Evolutionary conservation across 2,113 vertebrate species (phyloP).

Genomic region (Perca fluviatilis): DNA sequence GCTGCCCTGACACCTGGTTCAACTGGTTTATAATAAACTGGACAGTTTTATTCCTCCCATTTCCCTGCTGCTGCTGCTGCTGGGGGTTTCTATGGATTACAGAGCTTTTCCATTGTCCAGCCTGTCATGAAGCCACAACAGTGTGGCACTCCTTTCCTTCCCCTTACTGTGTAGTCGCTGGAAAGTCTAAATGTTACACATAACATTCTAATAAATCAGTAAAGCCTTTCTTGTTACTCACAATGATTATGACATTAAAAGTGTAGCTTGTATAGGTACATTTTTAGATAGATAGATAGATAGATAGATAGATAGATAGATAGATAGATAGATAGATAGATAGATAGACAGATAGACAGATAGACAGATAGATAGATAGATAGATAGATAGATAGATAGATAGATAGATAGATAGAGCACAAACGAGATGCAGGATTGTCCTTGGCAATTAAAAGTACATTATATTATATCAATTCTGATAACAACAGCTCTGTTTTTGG

Average conservation of each 20-base stretch:
- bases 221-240: neutral
- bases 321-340: neutral
- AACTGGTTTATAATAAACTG: conserved; percentile 42
- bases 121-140: conserved; percentile 56
- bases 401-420: neutral
- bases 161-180: conserved; percentile 40
- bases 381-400: too few relatives aligned
- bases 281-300: conserved; percentile 1
- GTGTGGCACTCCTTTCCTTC: conserved; percentile 83
- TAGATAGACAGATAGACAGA: neutral
- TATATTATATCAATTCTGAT: too few relatives aligned
- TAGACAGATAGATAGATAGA: too few relatives aligned
- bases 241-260: neutral
- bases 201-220: neutral
- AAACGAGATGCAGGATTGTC: neutral
- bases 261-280: neutral
- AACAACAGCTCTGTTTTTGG: too few relatives aligned
- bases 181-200: conserved; percentile 36
- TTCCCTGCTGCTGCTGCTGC: conserved; percentile 59
- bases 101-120: conserved; percentile 81
- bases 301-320: conserved; percentile 11
- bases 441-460: neutral
- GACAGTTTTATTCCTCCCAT: conserved; percentile 59
- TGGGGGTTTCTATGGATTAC: conserved; percentile 61
- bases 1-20: conserved; percentile 23